phyloP scores from a whole-genome alignment of 2,888 invertebrate species.

The Brassicogethes aeneus region DNA sequence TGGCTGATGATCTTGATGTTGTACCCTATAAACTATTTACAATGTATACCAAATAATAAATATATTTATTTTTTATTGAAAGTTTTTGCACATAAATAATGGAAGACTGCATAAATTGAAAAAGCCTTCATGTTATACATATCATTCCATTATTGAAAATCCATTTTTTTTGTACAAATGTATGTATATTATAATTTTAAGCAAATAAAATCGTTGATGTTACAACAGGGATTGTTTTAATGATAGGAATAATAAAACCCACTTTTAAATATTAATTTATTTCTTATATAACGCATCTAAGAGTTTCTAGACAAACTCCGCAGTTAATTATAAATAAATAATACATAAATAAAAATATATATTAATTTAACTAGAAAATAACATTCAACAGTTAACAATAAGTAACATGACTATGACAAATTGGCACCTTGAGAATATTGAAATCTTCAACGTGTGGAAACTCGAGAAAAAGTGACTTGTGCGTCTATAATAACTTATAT shows the following conservation, averaged over 20 bases:
- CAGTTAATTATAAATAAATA: constrained; percentile 10
- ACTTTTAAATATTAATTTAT: neutral
- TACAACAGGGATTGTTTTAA: neutral
- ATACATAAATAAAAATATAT: constrained; percentile 17
- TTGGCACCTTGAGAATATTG: constrained; percentile 17
- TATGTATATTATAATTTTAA: constrained; percentile 10
- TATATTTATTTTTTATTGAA: no score
- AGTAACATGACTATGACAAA: constrained; percentile 12
- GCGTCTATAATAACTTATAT: neutral
- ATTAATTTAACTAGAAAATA: constrained; percentile 17
- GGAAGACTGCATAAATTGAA: constrained; percentile 8
- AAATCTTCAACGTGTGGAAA: no score
- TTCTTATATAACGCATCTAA: neutral
- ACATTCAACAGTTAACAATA: constrained; percentile 17
- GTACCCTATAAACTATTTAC: no score
- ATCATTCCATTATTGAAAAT: constrained; percentile 12
- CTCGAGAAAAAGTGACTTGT: no score
- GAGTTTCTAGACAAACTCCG: neutral
- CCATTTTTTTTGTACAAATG: constrained; percentile 10
- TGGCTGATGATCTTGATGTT: no score
- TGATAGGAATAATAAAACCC: neutral
- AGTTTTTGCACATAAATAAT: neutral
- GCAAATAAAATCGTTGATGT: neutral
- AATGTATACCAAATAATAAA: no score
- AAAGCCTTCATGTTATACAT: constrained; percentile 12